Evolutionary conservation across 2,888 invertebrate genomes (phyloP).

Genomic region (Thecophora atra): DNA sequence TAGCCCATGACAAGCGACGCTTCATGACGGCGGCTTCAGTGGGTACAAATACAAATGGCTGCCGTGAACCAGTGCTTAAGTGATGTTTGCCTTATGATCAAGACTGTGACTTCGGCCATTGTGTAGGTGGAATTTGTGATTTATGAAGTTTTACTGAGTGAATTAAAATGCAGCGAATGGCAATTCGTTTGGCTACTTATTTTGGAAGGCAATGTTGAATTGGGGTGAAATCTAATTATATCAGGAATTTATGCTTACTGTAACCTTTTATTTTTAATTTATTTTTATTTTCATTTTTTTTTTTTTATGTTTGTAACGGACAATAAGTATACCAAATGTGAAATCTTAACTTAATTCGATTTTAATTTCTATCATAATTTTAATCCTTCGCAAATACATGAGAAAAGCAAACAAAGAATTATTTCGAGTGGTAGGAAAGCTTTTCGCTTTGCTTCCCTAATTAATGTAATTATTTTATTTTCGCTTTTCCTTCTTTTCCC

Average conservation of each 20-base stretch:
- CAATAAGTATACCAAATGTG: too few species aligned
- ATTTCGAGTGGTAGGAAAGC: background rate
- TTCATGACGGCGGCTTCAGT: too few species aligned
- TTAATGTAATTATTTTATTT: conserved; percentile 1
- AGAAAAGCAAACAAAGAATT: background rate
- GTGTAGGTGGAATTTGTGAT: conserved; percentile 36
- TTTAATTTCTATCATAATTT: background rate
- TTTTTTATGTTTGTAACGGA: too few species aligned
- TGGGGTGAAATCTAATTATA: background rate
- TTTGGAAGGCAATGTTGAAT: background rate
- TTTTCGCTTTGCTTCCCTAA: background rate
- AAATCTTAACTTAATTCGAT: background rate
- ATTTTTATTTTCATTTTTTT: too few species aligned
- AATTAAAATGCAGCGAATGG: conserved; percentile 5
- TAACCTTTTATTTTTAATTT: too few species aligned
- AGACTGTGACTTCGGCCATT: too few species aligned
- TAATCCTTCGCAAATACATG: background rate
- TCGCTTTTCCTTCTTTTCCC: background rate
- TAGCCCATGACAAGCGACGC: too few species aligned
- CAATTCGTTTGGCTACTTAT: conserved; percentile 19
- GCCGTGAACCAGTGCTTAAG: too few species aligned
- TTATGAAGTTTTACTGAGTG: conserved; percentile 20
- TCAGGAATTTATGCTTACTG: background rate
- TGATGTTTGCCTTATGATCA: too few species aligned
- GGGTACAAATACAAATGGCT: too few species aligned